Base-by-base conservation (phyloP, 2,113 vertebrate species). In the Microcebus griseorufus region DNA sequence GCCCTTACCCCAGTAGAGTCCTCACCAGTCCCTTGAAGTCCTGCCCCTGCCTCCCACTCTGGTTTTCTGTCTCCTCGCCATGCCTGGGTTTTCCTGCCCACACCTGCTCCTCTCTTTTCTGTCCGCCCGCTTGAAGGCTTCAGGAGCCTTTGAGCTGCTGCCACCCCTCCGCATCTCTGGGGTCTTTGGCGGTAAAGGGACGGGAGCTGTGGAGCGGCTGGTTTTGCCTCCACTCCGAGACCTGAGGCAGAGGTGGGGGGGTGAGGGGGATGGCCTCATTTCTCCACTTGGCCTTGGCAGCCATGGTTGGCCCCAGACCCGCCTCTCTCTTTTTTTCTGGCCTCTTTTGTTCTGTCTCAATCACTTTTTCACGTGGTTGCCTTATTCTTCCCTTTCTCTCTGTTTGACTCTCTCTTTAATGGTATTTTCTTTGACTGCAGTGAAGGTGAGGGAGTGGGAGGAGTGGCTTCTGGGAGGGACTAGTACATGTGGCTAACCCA, bases 271-370 rank as follows among this genome's bases (percentile, higher is more conserved):
- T 27, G 76, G 42, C 76, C 96, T 96, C 16, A 5, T 91, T 73
- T 91, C 88, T 65, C 78, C 18, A 3, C 84, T 65, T 60, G 0
- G 34, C 84, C 53, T 90, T 83, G 73, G 95, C 80, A 90, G 94
- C 48, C 3, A 0, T 6, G 45, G 91, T 42, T 85, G 10, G 69
- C 87, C 87, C 70, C 67, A 42, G 70, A 34, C 55, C 85, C 0
- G 14, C 88, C 93, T 89, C 42, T 73, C 78, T 82, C 84, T 65
- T 53, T 93, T 94, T 55, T 45, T n/a, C 85, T 42, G 55, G 70
- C 86, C 64, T 87, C 96, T 93, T 98, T 97, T 96, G 97, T 97
- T 97, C 95, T 48, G 80, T 62, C 72, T 88, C 95, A 70, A 29
- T 96, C 95, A 73, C 94, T 96, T 84, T 76, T 90, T 93, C 94